Evolutionary conservation across 2,888 invertebrate species (phyloP).

Genomic region (Spatulosminthurus flaviceps): DNA sequence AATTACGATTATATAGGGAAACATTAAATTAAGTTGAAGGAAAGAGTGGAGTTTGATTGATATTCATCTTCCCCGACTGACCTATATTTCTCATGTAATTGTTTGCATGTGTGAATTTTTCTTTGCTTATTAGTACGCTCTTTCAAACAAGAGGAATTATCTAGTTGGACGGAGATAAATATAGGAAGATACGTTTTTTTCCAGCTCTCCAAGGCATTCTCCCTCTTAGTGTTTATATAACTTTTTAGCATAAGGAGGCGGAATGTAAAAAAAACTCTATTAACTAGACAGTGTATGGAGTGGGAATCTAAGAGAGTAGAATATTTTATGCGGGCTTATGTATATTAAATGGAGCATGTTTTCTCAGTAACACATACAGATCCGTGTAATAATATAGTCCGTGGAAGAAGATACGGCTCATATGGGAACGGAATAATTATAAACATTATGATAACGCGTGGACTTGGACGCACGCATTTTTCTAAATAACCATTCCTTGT

Average conservation of each 20-base stretch:
- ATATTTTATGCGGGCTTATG: neutral
- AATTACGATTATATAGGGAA: too few species aligned
- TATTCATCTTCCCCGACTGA: neutral
- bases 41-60: neutral
- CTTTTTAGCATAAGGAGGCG: neutral
- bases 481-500: too few species aligned
- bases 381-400: too few species aligned
- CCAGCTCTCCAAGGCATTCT: neutral
- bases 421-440: neutral
- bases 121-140: neutral
- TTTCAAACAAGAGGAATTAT: neutral
- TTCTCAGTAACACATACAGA: too few species aligned
- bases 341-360: too few species aligned
- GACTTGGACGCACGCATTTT: neutral
- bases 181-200: neutral
- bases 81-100: slow-evolving; percentile 29
- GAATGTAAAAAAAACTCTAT: neutral
- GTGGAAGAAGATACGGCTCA: too few species aligned
- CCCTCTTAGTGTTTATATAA: neutral
- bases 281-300: too few species aligned
- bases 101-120: slow-evolving; percentile 38
- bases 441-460: neutral
- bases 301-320: neutral
- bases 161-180: neutral
- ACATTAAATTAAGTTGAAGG: neutral